Conservation (phyloP, 2,797 vertebrate species). For the Cuniculus paca region DNA sequence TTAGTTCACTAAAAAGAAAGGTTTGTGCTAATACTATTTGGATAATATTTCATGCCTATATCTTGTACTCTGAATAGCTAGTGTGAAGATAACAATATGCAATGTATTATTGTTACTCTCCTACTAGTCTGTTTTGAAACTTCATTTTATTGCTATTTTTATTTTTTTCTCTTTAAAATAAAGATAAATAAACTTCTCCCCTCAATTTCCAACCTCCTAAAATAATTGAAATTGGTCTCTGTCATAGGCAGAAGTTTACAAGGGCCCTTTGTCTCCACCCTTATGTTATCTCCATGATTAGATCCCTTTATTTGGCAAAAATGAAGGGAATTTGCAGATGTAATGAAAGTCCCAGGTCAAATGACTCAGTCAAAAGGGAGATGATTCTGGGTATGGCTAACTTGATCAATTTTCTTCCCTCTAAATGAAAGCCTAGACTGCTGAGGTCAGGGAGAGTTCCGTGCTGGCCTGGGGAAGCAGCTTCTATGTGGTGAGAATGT, state of each 20-base stretch:
- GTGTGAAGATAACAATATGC: too few relatives aligned
- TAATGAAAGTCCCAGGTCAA: background rate
- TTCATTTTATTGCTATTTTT: too few relatives aligned
- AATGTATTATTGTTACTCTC: too few relatives aligned
- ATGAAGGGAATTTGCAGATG: background rate
- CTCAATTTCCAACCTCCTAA: background rate
- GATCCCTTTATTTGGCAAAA: background rate
- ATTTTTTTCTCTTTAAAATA: too few relatives aligned
- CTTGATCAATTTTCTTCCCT: background rate
- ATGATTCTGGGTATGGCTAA: background rate
- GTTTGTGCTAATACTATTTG: too few relatives aligned
- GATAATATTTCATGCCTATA: too few relatives aligned
- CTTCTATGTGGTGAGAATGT: background rate
- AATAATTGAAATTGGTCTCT: background rate
- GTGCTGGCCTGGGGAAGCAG: background rate
- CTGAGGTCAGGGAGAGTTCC: background rate
- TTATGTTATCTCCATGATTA: background rate
- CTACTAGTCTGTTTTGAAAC: too few relatives aligned
- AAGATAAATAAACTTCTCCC: background rate
- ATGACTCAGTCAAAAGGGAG: background rate
- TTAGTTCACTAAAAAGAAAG: too few relatives aligned
- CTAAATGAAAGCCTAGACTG: background rate
- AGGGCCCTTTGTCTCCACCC: background rate
- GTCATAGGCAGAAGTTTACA: background rate
- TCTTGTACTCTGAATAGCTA: too few relatives aligned